Evolutionary conservation across 2,888 invertebrate species (phyloP), one percentile per base, ranked within the genome.

Genomic region (Thymelicus acteon): DNA sequence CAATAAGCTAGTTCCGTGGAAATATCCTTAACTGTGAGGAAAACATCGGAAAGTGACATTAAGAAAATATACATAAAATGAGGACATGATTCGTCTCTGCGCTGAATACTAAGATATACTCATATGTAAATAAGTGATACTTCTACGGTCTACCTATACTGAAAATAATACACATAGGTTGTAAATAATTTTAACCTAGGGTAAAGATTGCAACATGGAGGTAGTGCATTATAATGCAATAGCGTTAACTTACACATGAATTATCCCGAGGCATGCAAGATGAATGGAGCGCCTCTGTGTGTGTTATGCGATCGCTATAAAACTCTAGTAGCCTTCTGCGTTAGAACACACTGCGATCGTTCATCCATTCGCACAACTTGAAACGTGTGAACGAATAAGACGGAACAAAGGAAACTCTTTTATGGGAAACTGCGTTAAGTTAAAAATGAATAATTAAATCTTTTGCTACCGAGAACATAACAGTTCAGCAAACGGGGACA

Each of bases 301-400:
- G 69, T 64, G 69, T 70, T 70, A 70, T 64, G 69, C 49, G 69
- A 70, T 70, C 69, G 63, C 69, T 60, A 64, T 70, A 68, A 61
- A 61, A 44, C 40, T 48, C 49, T 64, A 70, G 40, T 64, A 65
- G 64, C 70, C 60, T 15, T 63, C 64, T 52, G 64, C 48, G 40
- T 49, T 60, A 48, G 47, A 69, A 69, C 39, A 57, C 57, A 69
- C 37, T 31, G 44, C 48, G 19, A 54, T 24, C 49, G 13, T 48
- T 31, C 49, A 37, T 37, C 49, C n/a, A 49, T 70, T 70, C 69
- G 69, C 69, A 70, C 74, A 73, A 71, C 61, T 72, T 71, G 61
- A 65, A 71, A 75, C 76, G 79, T 81, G 81, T 78, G 81, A 80
- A 79, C 78, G 72, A 72, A 75, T 66, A 77, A 78, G 75, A 77